phyloP scores from a whole-genome alignment of 2,888 invertebrate genomes.

The Hypomecis punctinalis region DNA sequence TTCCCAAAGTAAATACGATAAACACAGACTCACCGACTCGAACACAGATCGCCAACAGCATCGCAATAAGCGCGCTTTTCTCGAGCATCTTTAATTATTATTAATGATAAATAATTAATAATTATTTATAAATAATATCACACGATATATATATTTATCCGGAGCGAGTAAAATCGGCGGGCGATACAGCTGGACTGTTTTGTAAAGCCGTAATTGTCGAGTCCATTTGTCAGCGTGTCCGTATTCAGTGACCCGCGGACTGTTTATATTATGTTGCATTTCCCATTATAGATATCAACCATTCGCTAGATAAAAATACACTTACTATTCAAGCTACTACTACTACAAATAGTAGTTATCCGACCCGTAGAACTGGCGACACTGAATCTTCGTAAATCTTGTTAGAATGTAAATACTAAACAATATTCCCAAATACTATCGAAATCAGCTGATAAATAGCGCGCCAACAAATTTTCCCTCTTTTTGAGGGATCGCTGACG shows the following conservation, averaged over 20 bases:
- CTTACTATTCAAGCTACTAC: too few relatives aligned
- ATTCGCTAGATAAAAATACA: too few relatives aligned
- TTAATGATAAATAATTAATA: conserved; percentile 5
- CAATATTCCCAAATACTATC: too few relatives aligned
- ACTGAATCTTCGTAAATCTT: too few relatives aligned
- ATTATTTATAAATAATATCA: conserved; percentile 19
- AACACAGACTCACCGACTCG: conserved; percentile 33
- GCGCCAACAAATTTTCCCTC: too few relatives aligned
- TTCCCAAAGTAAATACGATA: neutral
- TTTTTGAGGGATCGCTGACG: too few relatives aligned
- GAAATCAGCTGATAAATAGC: too few relatives aligned
- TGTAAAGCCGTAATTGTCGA: conserved; percentile 41
- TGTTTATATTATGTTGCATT: neutral
- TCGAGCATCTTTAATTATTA: conserved; percentile 27
- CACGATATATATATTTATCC: conserved; percentile 12
- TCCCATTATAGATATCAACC: too few relatives aligned
- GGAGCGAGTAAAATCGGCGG: conserved; percentile 41
- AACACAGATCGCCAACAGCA: conserved; percentile 28
- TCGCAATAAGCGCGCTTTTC: conserved; percentile 14
- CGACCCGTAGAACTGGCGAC: too few relatives aligned
- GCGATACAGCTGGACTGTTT: conserved; percentile 48
- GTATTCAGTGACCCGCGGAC: conserved; percentile 31
- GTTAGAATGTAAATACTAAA: too few relatives aligned
- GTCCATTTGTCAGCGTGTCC: conserved; percentile 20
- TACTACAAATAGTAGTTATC: too few relatives aligned